These are phyloP conservation scores for Petroica traversi DNA, from an alignment of 2,113 vertebrate genomes.

Conservation along the genomic window DNA sequence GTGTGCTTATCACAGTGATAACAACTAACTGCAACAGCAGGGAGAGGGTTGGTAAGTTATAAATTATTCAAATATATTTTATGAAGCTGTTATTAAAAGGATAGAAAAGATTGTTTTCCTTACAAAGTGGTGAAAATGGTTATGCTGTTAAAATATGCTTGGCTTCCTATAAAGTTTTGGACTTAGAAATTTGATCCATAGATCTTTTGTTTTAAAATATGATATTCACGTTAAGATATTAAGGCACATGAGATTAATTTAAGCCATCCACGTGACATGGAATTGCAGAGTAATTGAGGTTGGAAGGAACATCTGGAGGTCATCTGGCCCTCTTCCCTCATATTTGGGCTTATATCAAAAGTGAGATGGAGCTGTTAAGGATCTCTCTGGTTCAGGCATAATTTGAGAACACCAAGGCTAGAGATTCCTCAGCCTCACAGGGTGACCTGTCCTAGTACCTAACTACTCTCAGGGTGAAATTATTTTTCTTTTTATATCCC, in stretches of 20 bases:
- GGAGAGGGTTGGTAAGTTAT: neutral
- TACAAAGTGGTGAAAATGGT: neutral
- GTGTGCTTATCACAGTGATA: neutral
- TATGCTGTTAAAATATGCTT: neutral
- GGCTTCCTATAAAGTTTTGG: neutral
- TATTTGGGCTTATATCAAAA: neutral
- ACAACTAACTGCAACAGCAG: neutral
- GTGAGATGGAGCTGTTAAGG: neutral
- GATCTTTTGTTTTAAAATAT: neutral
- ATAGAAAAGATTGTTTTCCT: neutral
- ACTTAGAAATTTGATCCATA: neutral
- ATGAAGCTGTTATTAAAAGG: neutral
- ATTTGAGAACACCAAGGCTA: neutral
- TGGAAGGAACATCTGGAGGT: neutral
- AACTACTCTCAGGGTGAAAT: neutral
- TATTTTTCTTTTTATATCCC: neutral
- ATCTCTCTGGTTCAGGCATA: neutral
- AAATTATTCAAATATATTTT: constrained; percentile 6
- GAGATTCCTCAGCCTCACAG: neutral
- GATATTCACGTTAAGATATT: neutral
- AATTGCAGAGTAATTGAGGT: neutral
- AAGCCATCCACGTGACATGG: neutral
- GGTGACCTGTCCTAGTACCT: neutral
- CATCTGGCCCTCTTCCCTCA: neutral
- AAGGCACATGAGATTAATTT: neutral